Base-by-base conservation (phyloP, 1,140 invertebrate species). In the Leptopilina clavipes region DNA sequence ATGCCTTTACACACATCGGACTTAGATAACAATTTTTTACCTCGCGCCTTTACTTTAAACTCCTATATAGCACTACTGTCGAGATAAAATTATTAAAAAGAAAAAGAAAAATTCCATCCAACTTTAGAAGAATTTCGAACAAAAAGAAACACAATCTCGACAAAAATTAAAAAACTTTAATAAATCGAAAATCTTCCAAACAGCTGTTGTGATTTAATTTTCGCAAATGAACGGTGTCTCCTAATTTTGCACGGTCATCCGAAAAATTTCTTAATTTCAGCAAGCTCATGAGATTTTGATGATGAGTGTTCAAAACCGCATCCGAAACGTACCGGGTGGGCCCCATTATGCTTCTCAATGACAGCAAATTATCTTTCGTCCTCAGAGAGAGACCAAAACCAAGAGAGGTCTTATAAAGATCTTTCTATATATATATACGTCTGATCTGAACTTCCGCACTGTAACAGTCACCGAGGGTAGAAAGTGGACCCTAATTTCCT, bases 251-350 rank as follows among this genome's bases (percentile, higher is more conserved):
- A 83, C 78, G 81, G 78, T 81, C 73, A 18, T 40, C 44, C 71
- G 75, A 81, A 83, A 86, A 86, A 87, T 87, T 87, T 79, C 83
- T 85, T 83, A 83, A 85, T 87, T 84, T 78, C 75, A 76, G n/a
- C 70, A 76, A 83, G 75, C 22, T 31, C 59, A 65, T 65, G 59
- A 65, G 59, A 31, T 31, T 65, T 31, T 65, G 59, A 65, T 65
- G 25, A 65, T 14, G 25, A 65, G 14, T 31, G 22, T 65, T 65
- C 19, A 65, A 31, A 65, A 65, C 22, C 59, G 22, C 59, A 65
- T 31, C 59, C 22, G 22, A n/a, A 65, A n/a, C 59, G 6, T 65
- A 25, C 59, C 22, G 59, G 59, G 59, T 65, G 59, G 59, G 11
- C 70, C 75, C 74, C 65, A 70, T 43, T 45, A 40, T 70, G 25